Percentiles rank a stretch among this genome's conserved stretches.
These are phyloP conservation scores for Orycteropus afer DNA, from an alignment of 2,113 vertebrate species.

Conservation along the genomic window DNA sequence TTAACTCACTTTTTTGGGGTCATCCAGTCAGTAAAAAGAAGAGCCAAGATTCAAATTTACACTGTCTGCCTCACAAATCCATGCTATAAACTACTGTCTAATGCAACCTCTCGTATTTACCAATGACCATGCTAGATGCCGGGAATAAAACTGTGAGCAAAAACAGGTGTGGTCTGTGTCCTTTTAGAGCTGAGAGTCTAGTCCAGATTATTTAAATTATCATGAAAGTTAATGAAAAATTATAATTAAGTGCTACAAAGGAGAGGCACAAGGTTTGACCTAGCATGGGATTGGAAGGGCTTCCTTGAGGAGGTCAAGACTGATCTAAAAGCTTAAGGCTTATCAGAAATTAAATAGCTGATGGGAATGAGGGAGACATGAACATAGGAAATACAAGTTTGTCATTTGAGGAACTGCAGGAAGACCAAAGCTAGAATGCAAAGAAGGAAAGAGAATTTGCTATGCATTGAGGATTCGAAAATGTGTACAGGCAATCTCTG, in stretches of 20 bases:
- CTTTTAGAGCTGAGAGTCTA: not conserved
- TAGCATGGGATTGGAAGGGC: no score
- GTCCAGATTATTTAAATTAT: not conserved
- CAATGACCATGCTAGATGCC: not conserved
- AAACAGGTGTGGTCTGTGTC: not conserved
- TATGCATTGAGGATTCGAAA: not conserved
- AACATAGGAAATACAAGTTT: not conserved
- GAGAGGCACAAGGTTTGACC: not conserved
- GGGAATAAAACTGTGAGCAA: not conserved
- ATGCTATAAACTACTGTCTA: not conserved
- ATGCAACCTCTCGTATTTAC: not conserved
- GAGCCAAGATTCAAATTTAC: not conserved
- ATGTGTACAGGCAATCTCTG: not conserved
- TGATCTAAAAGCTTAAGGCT: not conserved
- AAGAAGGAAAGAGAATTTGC: not conserved
- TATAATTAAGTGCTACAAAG: not conserved
- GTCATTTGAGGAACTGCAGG: not conserved
- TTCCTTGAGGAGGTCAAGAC: not conserved
- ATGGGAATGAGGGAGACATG: not conserved
- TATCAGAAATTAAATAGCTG: not conserved
- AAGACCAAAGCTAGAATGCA: not conserved
- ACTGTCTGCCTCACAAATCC: not conserved
- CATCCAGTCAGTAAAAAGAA: constrained; percentile 5
- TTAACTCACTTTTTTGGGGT: not conserved
- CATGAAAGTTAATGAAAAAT: constrained; percentile 5